These are phyloP conservation scores for Chironomus striatipennis DNA, from an alignment of 1,140 invertebrate genomes.

Conservation along the genomic window DNA sequence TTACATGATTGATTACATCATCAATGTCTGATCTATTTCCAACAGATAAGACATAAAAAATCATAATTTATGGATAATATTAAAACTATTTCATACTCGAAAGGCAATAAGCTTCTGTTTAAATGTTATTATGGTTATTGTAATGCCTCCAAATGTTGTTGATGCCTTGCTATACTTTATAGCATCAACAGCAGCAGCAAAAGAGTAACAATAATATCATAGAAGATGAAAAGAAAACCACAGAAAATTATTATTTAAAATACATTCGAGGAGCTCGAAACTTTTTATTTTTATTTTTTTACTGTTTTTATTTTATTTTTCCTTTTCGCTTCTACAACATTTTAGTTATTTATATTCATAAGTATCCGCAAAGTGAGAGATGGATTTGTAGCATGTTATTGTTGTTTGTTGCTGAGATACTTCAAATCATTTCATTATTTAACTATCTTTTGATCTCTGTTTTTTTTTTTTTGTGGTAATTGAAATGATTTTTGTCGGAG, in stretches of 20 bases:
- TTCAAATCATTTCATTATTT: not conserved
- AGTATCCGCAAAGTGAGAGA: not conserved
- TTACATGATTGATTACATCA: slow-evolving; percentile 7
- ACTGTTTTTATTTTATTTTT: too few relatives aligned
- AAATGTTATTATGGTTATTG: not conserved
- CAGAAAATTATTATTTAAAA: slow-evolving; percentile 9
- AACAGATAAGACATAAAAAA: not conserved
- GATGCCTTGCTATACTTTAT: not conserved
- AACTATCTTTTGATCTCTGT: not conserved
- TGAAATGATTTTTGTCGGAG: too few relatives aligned
- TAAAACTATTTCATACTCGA: slow-evolving; percentile 2
- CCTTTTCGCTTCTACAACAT: too few relatives aligned
- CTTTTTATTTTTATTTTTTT: not conserved
- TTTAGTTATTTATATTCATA: too few relatives aligned
- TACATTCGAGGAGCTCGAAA: not conserved
- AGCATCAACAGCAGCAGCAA: too few relatives aligned
- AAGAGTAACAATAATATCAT: not conserved
- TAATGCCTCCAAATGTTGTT: not conserved
- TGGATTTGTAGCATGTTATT: slow-evolving; percentile 7
- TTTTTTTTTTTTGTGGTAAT: too few relatives aligned
- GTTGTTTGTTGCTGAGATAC: not conserved
- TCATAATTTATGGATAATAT: slow-evolving; percentile 14
- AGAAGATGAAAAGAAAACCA: slow-evolving; percentile 4
- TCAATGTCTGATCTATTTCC: not conserved
- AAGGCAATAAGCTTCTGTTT: slow-evolving; percentile 10